phyloP scores from a whole-genome alignment of 1,140 invertebrate species.

The Matsumurasca onukii region DNA sequence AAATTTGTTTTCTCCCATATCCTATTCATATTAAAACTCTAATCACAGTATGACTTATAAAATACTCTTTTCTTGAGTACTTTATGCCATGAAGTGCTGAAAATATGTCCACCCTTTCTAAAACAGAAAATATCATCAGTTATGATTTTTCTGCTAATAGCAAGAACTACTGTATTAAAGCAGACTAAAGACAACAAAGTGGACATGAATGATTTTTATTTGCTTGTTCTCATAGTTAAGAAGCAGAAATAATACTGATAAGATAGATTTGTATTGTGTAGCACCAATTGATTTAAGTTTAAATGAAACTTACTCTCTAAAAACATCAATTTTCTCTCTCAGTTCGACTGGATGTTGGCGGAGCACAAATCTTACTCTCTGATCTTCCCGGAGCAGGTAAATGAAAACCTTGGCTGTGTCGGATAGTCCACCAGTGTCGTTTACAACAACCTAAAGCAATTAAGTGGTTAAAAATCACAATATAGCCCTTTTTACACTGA shows the following conservation, averaged over 20 bases:
- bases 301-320: slow-evolving; percentile 67
- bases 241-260: not conserved
- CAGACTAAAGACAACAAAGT: not conserved
- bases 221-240: not conserved
- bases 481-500: too few relatives aligned
- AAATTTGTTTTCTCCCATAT: not conserved
- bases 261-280: not conserved
- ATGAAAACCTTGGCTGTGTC: slow-evolving; percentile 84
- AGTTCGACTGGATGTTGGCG: slow-evolving; percentile 85
- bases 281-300: not conserved
- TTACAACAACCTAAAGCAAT: slow-evolving; percentile 66
- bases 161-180: not conserved
- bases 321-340: slow-evolving; percentile 71
- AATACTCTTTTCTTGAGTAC: too few relatives aligned
- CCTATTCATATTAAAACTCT: not conserved
- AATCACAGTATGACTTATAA: too few relatives aligned
- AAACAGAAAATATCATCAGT: not conserved
- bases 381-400: slow-evolving; percentile 89
- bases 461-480: too few relatives aligned
- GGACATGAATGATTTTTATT: not conserved
- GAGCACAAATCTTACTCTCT: slow-evolving; percentile 89
- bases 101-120: not conserved
- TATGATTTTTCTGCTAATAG: not conserved
- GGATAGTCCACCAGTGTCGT: slow-evolving; percentile 77
- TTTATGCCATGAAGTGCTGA: too few relatives aligned